Evolutionary conservation across 2,888 invertebrate species (phyloP).

Genomic region (Helicoverpa assulta): DNA sequence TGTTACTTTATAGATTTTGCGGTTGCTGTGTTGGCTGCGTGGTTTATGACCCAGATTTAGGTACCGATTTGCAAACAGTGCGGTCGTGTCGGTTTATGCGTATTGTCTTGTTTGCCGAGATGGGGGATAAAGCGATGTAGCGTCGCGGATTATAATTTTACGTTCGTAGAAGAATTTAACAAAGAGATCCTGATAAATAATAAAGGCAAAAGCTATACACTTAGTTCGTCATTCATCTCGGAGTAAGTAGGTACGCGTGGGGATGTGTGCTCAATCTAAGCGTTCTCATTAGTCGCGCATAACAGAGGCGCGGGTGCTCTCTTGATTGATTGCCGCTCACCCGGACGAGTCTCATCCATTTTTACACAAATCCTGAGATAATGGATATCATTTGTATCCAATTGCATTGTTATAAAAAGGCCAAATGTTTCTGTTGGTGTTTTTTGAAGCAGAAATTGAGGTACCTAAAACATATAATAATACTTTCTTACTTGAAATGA

Average conservation of each 20-base stretch:
- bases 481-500: too few relatives aligned
- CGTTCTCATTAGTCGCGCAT: constrained; percentile 62
- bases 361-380: constrained; percentile 66
- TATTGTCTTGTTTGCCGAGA: constrained; percentile 21
- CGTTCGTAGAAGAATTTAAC: not conserved
- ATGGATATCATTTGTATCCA: constrained; percentile 69
- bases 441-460: not conserved
- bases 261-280: constrained; percentile 60
- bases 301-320: constrained; percentile 38
- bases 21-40: constrained; percentile 36
- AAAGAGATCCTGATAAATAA: constrained; percentile 3
- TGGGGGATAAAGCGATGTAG: constrained; percentile 1
- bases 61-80: constrained; percentile 34
- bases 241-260: constrained; percentile 1
- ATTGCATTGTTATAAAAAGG: constrained; percentile 63
- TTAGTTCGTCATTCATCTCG: constrained; percentile 10
- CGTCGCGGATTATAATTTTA: not conserved
- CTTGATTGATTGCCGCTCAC: constrained; percentile 74
- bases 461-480: not conserved
- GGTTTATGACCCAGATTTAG: constrained; percentile 43
- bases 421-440: constrained; percentile 36
- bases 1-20: constrained; percentile 50
- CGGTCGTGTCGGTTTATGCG: constrained; percentile 34
- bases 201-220: constrained; percentile 14
- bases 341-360: constrained; percentile 67